Evolutionary conservation across 2,113 vertebrate species (phyloP).

Genomic region (Trogon surrucura): DNA sequence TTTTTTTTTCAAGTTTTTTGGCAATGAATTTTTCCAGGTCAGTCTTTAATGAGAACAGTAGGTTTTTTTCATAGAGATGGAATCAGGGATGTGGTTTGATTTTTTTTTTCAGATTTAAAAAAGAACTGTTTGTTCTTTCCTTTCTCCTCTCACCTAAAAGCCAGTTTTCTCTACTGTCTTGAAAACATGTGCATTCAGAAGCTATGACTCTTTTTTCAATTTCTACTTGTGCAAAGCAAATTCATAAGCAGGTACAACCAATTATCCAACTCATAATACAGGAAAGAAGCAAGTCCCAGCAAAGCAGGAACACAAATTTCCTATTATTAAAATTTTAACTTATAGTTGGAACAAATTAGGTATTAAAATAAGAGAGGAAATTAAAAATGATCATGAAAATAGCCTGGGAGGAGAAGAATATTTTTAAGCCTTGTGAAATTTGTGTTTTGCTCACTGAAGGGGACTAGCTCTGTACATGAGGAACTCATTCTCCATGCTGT

Average conservation of each 20-base stretch:
- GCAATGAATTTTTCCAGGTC: neutral
- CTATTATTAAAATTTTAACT: neutral
- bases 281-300: neutral
- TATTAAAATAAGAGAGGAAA: constrained; percentile 17
- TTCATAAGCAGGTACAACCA: neutral
- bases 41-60: neutral
- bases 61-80: neutral
- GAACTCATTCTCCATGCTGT: neutral
- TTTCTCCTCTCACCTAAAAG: fast-evolving
- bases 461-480: neutral
- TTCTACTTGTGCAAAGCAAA: neutral
- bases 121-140: neutral
- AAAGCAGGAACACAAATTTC: constrained; percentile 10
- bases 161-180: neutral
- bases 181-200: fast-evolving
- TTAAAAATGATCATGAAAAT: neutral
- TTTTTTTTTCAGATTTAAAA: neutral
- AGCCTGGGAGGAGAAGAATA: neutral
- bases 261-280: neutral
- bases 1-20: neutral
- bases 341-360: neutral
- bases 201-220: neutral
- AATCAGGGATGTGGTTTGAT: neutral
- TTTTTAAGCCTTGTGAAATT: neutral
- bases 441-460: neutral